Base-by-base conservation (phyloP, 2,888 invertebrate genomes). In the Lacanobia wlatinum region DNA sequence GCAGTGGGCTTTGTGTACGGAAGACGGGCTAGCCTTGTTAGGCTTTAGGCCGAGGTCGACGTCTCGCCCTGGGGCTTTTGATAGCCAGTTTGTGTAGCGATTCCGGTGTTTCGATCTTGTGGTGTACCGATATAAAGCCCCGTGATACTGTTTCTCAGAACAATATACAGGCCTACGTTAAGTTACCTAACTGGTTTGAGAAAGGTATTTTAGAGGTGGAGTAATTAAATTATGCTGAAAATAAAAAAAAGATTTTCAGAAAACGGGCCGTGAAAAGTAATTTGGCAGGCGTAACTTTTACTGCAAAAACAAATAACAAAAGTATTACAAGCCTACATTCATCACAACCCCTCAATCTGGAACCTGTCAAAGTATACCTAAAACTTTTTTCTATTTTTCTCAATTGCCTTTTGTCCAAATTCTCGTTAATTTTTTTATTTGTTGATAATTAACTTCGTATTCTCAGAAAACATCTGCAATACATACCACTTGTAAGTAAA, bases 381-480 rank as follows among this genome's bases (percentile, higher is more conserved):
- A 52, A 67, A 67, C 21, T 68, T 59, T 21, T 34, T 28, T 40
- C 59, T 76, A 67, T 68, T 52, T 67, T 50, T 48, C 59, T 28
- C 59, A 77, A 73, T 77, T 60, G 69, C 28, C 21, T 69, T 77
- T 69, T 73, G 73, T 73, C 73, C 8, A 53, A 77, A 73, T 69
- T 77, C 70, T 69, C 72, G 78, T 72, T 71, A 76, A 50, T 71
- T 71, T 70, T n/a, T 75, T 23, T 58, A 50, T 73, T 68, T 79
- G 70, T 83, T 83, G 59, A 81, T 63, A 66, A 62, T 82, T 66
- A 73, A 60, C 38, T 61, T 48, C 52, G 23, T n/a, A 21, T 73
- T 84, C 75, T n/a, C 50, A 75, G 60, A 70, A 66, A 76, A 81
- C 84, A 84, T 83, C 76, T 84, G 84, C 76, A 64, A 23, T 75